Evolutionary conservation across 2,113 vertebrate species (phyloP), one percentile per base, ranked within the genome.

Genomic region (Genyomyrus donnyi): DNA sequence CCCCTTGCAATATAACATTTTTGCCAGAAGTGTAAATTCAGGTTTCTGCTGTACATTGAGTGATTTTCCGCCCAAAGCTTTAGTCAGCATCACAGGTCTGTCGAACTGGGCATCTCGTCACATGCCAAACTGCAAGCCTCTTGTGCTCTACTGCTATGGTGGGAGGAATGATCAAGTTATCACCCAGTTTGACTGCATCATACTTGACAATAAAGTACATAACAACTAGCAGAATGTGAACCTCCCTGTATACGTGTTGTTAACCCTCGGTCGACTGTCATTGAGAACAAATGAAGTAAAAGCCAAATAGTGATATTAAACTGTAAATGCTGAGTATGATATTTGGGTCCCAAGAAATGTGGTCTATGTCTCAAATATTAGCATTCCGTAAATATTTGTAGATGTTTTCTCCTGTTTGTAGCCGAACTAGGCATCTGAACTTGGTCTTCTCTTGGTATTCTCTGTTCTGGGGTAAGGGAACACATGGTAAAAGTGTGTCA

Each of bases 171-270:
- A 80, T 89, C 27, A 45, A 35, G 42, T 88, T 31, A 53, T 17
- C 48, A 42, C 3, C 89, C 35, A 87, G 89, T 83, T 35, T 35
- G 21, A 74, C 89, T 88, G 24, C 85, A 62, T 90, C 58, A 46
- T 66, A 52, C 50, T 49, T 39, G 13, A 62, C 56, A 90, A 46
- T 89, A 88, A 85, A 48, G 39, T 21, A 50, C 21, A 66, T 31
- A 83, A 50, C 50, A 70, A 66, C 15, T 35, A 48, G 17, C 49
- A 35, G 70, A 52, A 53, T 39, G 80, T 48, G 17, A 92, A 91
- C 93, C 92, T 91, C 58, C 80, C 93, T 92, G 53, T 91, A 27
- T 90, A 90, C 91, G 90, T 92, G 91, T 70, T 70, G 62, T 31
- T 70, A 90, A 92, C 87, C 88, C 90, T 58, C 90, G 88, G 88